Conservation (phyloP, 2,888 invertebrate genomes). For the Pardosa pseudoannulata region DNA sequence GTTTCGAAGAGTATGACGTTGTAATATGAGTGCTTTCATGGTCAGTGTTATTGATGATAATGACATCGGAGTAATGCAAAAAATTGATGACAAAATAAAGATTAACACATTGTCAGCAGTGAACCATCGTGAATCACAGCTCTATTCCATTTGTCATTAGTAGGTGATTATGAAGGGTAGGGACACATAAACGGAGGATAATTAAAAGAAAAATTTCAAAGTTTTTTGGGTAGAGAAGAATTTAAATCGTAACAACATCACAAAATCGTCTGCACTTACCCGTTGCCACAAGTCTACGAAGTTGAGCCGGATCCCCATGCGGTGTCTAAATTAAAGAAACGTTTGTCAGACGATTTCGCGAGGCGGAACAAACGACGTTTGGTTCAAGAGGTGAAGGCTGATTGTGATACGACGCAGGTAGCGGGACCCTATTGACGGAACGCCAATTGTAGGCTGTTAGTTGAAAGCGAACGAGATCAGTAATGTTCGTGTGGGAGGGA, state of each 20-base stretch:
- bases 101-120: no score
- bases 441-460: conserved; percentile 1
- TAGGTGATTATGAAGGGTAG: no score
- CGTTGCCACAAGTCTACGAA: neutral
- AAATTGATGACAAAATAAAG: no score
- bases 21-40: no score
- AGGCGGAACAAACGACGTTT: conserved; percentile 15
- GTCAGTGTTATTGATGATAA: no score
- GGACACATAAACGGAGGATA: no score
- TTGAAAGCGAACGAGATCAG: conserved; percentile 17
- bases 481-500: conserved; percentile 41
- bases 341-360: conserved; percentile 13
- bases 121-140: neutral
- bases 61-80: no score
- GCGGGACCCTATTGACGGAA: neutral
- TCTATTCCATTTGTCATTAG: neutral
- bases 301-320: conserved; percentile 7
- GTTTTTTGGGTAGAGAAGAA: no score
- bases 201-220: no score
- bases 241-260: neutral
- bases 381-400: conserved; percentile 19
- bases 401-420: neutral
- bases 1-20: no score
- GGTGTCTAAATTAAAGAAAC: conserved; percentile 16
- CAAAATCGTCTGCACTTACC: neutral